These are phyloP conservation scores for Phenganax stokvisi DNA, from an alignment of 92 coral and sea anemone species.

Conservation along the genomic window DNA sequence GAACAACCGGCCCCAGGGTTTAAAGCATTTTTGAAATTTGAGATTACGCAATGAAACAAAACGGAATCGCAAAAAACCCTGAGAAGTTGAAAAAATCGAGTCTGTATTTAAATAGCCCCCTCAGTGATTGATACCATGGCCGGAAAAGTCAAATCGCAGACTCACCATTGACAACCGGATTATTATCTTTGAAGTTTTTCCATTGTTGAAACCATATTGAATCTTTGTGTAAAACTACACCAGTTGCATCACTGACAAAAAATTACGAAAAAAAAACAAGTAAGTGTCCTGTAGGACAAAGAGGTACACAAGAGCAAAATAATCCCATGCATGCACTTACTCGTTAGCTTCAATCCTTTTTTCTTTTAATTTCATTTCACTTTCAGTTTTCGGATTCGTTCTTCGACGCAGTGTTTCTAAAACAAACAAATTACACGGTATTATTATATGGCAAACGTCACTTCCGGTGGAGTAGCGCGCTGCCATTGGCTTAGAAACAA, in stretches of 20 bases:
- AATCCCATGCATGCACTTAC: constrained; percentile 43
- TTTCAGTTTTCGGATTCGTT: constrained; percentile 57
- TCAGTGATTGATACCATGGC: too few species aligned
- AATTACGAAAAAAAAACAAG: not conserved
- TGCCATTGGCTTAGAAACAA: too few species aligned
- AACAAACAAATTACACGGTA: not conserved
- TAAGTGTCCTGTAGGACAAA: not conserved
- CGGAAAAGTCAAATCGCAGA: not conserved
- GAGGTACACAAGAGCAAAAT: not conserved
- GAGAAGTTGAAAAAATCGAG: too few species aligned
- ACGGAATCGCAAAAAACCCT: too few species aligned
- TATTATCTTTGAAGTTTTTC: constrained; percentile 96
- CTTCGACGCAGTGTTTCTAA: constrained; percentile 76
- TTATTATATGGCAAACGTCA: too few species aligned
- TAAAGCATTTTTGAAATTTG: too few species aligned
- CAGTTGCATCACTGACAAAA: constrained; percentile 75
- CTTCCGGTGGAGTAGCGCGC: too few species aligned
- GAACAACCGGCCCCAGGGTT: too few species aligned
- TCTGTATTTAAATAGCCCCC: too few species aligned
- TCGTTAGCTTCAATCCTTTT: constrained; percentile 96
- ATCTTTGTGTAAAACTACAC: constrained; percentile 87
- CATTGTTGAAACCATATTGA: constrained; percentile 96
- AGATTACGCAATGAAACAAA: too few species aligned
- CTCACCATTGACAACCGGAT: constrained; percentile 88
- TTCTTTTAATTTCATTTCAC: constrained; percentile 56